These are phyloP conservation scores for Ctenopoma multispine DNA, from an alignment of 2,797 vertebrate genomes.

Conservation along the genomic window DNA sequence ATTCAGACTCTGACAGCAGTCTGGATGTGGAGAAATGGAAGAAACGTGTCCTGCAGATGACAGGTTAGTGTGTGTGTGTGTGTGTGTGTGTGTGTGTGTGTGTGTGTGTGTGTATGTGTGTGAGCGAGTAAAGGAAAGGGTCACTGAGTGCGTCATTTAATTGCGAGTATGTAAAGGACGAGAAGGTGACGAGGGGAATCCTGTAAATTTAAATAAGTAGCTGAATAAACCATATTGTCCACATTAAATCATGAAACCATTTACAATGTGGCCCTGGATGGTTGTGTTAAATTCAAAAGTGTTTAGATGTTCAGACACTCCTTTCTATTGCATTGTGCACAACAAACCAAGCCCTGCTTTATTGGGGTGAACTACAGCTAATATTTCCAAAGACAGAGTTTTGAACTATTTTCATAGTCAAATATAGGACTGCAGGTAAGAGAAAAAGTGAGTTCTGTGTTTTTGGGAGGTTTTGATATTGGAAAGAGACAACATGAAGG, in stretches of 20 bases:
- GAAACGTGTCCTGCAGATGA: conserved; percentile 67
- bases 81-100: too few relatives aligned
- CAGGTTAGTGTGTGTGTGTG: conserved; percentile 65
- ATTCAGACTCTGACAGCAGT: conserved; percentile 85
- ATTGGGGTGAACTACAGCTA: background rate
- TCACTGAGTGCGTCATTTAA: background rate
- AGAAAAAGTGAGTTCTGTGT: background rate
- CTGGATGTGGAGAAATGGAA: conserved; percentile 87
- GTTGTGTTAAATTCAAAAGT: too few relatives aligned
- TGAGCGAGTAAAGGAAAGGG: background rate
- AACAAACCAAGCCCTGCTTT: background rate
- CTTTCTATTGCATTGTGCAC: too few relatives aligned
- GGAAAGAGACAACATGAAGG: background rate
- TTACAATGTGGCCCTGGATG: background rate
- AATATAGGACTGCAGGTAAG: background rate
- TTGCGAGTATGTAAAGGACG: background rate
- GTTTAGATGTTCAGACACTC: too few relatives aligned
- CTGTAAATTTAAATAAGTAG: background rate
- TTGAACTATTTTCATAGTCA: background rate
- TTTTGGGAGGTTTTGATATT: conserved; percentile 1
- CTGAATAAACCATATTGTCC: too few relatives aligned
- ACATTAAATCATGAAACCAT: background rate
- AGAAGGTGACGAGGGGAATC: background rate
- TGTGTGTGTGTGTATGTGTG: too few relatives aligned
- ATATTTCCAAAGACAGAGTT: background rate